Evolutionary conservation across 2,113 vertebrate species (phyloP).

Genomic region (Pseudopodoces humilis): DNA sequence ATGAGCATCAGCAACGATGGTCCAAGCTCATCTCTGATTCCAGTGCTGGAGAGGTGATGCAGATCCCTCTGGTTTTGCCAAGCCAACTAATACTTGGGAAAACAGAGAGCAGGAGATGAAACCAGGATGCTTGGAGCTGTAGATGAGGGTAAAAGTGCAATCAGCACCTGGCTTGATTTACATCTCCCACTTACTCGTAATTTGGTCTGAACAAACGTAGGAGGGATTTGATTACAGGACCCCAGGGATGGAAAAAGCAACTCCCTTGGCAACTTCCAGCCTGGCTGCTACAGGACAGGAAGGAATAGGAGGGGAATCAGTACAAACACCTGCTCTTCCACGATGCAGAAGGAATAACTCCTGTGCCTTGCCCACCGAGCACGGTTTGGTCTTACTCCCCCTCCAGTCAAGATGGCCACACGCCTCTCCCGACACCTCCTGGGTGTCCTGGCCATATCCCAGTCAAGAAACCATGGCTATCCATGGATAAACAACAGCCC

Average conservation of each 20-base stretch:
- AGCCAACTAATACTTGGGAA: neutral
- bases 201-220: rapidly evolving
- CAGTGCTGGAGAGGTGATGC: neutral
- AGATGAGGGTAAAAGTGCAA: neutral
- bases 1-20: neutral
- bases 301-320: neutral
- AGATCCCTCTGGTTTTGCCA: neutral
- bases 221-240: neutral
- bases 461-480: neutral
- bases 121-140: neutral
- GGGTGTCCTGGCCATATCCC: neutral
- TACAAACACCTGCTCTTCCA: neutral
- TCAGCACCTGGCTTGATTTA: neutral
- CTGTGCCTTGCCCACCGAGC: too few species aligned
- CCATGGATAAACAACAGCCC: neutral
- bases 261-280: neutral
- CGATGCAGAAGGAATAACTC: rapidly evolving
- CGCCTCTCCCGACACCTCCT: rapidly evolving
- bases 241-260: neutral
- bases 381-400: neutral
- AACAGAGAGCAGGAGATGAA: neutral
- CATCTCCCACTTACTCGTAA: neutral
- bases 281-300: neutral
- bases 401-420: neutral
- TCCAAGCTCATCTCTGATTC: neutral